Percentiles rank a stretch among this genome's conserved stretches.
Evolutionary conservation across 2,888 invertebrate genomes (phyloP).

Genomic region (Chironomus tentans): DNA sequence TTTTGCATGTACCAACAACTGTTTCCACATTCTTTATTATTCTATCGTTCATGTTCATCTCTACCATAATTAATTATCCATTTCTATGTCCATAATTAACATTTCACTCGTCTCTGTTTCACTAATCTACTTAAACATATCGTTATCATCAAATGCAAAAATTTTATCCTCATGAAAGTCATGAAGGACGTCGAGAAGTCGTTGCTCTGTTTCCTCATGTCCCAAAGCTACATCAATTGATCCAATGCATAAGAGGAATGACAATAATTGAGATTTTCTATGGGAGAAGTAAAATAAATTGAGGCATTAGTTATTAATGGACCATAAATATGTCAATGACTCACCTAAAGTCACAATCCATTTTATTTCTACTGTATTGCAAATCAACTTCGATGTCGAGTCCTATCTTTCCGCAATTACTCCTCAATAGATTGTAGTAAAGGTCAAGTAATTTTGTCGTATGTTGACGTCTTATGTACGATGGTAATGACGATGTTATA

Average conservation of each 20-base stretch:
- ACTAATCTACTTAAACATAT: slow-evolving; percentile 30
- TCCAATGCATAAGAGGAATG: slow-evolving; percentile 68
- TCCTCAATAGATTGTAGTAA: slow-evolving; percentile 58
- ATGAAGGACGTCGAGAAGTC: slow-evolving; percentile 62
- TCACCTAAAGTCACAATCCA: slow-evolving; percentile 46
- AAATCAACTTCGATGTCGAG: slow-evolving; percentile 52
- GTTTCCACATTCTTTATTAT: background rate
- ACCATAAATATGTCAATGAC: background rate
- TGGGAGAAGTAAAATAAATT: background rate
- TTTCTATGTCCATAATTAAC: background rate
- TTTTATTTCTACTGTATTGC: slow-evolving; percentile 46
- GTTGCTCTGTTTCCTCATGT: slow-evolving; percentile 63
- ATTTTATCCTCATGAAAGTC: slow-evolving; percentile 65
- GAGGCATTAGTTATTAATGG: background rate
- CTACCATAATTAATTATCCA: background rate
- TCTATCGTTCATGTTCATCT: background rate
- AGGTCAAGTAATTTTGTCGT: slow-evolving; percentile 56
- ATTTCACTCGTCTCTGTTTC: slow-evolving; percentile 25
- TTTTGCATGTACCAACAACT: no score
- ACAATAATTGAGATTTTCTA: slow-evolving; percentile 58
- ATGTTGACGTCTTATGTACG: slow-evolving; percentile 56
- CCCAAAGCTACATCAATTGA: slow-evolving; percentile 73
- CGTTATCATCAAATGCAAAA: slow-evolving; percentile 42
- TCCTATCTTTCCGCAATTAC: slow-evolving; percentile 51
- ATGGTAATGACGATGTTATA: slow-evolving; percentile 61